A percentile compares a stretch with the other conserved stretches of the same genome.
Evolutionary conservation across 2,113 vertebrate species (phyloP).

Genomic region (Ptychochromis oligacanthus): DNA sequence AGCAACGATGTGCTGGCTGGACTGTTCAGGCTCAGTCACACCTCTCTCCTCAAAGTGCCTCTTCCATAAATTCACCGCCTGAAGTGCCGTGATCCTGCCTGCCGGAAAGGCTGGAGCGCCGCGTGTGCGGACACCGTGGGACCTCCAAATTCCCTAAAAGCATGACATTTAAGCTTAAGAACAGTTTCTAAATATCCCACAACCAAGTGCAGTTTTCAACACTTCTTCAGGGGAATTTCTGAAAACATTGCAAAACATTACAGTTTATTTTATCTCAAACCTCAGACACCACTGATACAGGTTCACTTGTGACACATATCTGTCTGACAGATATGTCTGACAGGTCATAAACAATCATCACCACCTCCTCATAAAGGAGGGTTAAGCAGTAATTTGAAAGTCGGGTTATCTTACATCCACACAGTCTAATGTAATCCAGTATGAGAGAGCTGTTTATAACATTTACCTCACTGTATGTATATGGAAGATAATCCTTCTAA

Average conservation of each 20-base stretch:
- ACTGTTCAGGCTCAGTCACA: constrained; percentile 86
- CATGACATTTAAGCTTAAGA: not conserved
- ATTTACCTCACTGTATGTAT: not conserved
- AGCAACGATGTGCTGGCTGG: constrained; percentile 90
- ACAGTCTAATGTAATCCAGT: not conserved
- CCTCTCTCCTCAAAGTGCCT: constrained; percentile 80
- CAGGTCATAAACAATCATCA: not conserved
- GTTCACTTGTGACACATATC: not conserved
- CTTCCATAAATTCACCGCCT: constrained; percentile 83
- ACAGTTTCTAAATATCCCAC: not conserved
- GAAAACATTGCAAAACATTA: not conserved
- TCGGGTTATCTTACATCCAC: not conserved
- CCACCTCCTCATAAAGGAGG: not conserved
- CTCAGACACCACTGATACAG: not conserved
- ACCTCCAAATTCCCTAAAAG: constrained; percentile 39
- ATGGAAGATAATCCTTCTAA: not conserved
- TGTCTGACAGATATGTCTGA: not conserved
- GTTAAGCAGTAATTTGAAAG: not conserved
- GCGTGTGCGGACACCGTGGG: not conserved
- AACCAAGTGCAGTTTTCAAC: not conserved
- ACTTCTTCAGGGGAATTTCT: not conserved
- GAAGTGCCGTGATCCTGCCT: constrained; percentile 62
- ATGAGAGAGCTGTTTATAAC: not conserved
- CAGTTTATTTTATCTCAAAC: not conserved
- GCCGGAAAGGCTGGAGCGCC: constrained; percentile 45